Percentiles rank a stretch among this genome's conserved stretches.
phyloP scores from a whole-genome alignment of 2,113 vertebrate species.

The Raja brachyura region DNA sequence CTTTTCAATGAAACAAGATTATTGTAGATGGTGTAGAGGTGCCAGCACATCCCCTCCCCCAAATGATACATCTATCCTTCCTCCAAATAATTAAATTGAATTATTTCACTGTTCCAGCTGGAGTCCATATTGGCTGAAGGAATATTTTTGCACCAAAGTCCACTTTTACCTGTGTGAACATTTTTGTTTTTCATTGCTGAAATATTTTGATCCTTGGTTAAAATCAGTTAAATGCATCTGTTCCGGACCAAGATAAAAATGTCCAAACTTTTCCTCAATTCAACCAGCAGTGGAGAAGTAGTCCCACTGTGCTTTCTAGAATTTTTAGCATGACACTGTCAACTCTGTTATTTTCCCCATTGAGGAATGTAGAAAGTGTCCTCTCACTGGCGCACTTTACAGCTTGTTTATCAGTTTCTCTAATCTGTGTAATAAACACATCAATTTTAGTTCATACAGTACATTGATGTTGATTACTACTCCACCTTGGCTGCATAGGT shows the following conservation, averaged over 20 bases:
- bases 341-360: no score
- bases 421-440: not conserved
- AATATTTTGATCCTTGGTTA: not conserved
- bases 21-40: not conserved
- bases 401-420: not conserved
- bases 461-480: not conserved
- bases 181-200: not conserved
- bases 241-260: not conserved
- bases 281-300: no score
- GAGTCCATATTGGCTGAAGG: not conserved
- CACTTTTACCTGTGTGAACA: not conserved
- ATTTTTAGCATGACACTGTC: no score
- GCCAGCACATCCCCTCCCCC: not conserved
- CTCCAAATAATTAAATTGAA: not conserved
- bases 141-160: not conserved
- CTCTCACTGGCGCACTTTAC: no score
- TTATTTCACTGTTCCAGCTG: not conserved
- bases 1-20: no score
- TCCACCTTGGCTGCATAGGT: not conserved
- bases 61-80: not conserved
- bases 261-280: no score
- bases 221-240: not conserved
- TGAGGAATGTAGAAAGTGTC: no score
- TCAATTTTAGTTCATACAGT: not conserved
- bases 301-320: no score